Conservation (phyloP, 2,797 vertebrate genomes). For the Mus caroli region DNA sequence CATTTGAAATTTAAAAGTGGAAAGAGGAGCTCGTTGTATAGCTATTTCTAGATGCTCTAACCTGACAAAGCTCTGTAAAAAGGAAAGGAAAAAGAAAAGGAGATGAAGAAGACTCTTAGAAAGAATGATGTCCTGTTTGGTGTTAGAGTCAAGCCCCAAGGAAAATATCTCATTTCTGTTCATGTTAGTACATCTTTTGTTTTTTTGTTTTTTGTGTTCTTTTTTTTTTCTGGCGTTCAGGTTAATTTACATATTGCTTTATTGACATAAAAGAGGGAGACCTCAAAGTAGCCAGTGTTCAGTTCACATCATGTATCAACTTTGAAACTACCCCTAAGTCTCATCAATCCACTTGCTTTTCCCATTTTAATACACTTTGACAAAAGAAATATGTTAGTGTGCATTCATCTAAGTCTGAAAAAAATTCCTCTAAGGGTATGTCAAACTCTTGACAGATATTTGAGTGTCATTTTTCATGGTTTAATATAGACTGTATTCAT, state of each 20-base stretch:
- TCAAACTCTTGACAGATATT: conserved; percentile 78
- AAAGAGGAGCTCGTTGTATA: neutral
- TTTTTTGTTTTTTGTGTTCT: neutral
- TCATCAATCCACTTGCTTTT: conserved; percentile 60
- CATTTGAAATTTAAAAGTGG: conserved; percentile 20
- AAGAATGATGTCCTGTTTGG: neutral
- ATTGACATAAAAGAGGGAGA: neutral
- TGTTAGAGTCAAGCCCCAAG: neutral
- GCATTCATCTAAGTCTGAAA: conserved; percentile 57
- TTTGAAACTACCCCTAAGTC: conserved; percentile 43
- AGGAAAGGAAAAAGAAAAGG: neutral
- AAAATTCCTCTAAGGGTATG: conserved; percentile 34
- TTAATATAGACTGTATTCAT: conserved; percentile 85
- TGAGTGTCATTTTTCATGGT: conserved; percentile 80
- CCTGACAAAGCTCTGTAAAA: neutral
- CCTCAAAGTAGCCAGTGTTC: neutral
- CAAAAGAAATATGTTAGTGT: conserved; percentile 53
- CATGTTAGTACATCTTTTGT: conserved; percentile 38
- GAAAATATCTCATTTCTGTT: conserved; percentile 39
- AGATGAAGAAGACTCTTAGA: neutral
- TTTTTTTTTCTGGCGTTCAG: neutral
- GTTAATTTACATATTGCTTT: conserved; percentile 56
- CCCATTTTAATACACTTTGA: conserved; percentile 41
- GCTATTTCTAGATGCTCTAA: neutral
- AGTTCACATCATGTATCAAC: neutral